Evolutionary conservation across 2,888 invertebrate species (phyloP), one percentile per base, ranked within the genome.

Genomic region (Euzetes globulus): DNA sequence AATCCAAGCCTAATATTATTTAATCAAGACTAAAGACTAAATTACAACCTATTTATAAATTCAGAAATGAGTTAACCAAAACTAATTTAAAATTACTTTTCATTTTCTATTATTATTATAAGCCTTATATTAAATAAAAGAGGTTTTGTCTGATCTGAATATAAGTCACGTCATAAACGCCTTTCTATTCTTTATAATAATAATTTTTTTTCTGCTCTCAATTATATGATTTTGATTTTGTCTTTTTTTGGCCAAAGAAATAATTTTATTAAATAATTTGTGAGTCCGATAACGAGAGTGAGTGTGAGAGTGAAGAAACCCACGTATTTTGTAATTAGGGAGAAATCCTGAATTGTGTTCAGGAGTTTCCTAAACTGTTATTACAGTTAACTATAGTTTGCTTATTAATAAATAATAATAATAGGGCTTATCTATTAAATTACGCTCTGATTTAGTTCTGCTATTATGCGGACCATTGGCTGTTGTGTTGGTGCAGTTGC

Each of bases 401-500:
- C 2, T 22, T 52, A 22, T 52, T 52, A 52, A 19, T 52, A 52
- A 52, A 52, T 41, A 50, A 50, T 50, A 50, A 50, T 5, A 22
- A n/a, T n/a, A n/a, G n/a, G 58, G 4, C 4, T 60, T 60, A 60
- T 60, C 15, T 27, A 19, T 58, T 27, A 37, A 63, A 63, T 37
- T 63, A 37, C 27, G 33, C 37, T 63, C 63, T 63, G 63, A 63
- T 63, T 63, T 63, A n/a, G 33, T 60, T 50, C 22, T 19, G 25
- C 58, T 25, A 58, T 58, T 63, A 63, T 33, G 33, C 25, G 60
- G 60, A 60, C 60, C 60, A 60, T 63, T 63, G 37, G 33, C 63
- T 63, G 63, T 63, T 52, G n/a, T 6, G 52, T 52, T 52, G 19
- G 41, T 52, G 22, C 6, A 25, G 22, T 25, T 27, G 27, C 15